These are phyloP conservation scores for Saccopteryx leptura DNA, from an alignment of 2,113 vertebrate species.

Conservation along the genomic window DNA sequence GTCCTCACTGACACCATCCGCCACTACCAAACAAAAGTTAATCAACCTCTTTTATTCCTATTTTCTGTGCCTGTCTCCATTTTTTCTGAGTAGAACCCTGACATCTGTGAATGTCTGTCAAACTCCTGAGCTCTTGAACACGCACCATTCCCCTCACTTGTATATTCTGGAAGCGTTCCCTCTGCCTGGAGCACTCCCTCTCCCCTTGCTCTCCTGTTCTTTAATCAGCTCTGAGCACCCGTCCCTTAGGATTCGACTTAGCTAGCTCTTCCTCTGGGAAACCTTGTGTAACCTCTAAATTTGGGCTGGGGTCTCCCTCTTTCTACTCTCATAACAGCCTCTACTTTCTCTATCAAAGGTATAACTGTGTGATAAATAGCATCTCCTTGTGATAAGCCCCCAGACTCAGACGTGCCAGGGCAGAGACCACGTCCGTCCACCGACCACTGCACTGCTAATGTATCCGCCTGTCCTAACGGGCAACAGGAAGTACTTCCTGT, in stretches of 20 bases:
- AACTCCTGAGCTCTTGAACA: neutral
- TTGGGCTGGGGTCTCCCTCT: neutral
- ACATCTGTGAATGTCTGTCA: neutral
- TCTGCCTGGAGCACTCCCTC: neutral
- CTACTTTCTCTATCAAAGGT: neutral
- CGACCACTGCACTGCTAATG: neutral
- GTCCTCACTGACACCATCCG: neutral
- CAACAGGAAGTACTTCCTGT: neutral
- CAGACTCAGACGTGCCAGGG: neutral
- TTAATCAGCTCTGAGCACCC: neutral
- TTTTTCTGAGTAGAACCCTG: slow-evolving; percentile 3
- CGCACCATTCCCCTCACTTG: neutral
- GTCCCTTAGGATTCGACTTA: neutral
- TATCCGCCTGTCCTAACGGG: neutral
- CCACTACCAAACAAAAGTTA: neutral
- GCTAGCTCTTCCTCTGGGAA: neutral
- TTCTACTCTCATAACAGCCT: neutral
- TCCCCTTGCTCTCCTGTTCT: neutral
- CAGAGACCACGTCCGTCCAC: neutral
- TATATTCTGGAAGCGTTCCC: neutral
- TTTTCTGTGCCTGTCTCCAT: neutral
- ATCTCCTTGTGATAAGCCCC: neutral
- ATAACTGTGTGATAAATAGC: neutral
- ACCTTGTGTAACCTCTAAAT: neutral
- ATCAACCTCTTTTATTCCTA: neutral